phyloP scores from a whole-genome alignment of 2,113 vertebrate genomes.

The Tachysurus fulvidraco region DNA sequence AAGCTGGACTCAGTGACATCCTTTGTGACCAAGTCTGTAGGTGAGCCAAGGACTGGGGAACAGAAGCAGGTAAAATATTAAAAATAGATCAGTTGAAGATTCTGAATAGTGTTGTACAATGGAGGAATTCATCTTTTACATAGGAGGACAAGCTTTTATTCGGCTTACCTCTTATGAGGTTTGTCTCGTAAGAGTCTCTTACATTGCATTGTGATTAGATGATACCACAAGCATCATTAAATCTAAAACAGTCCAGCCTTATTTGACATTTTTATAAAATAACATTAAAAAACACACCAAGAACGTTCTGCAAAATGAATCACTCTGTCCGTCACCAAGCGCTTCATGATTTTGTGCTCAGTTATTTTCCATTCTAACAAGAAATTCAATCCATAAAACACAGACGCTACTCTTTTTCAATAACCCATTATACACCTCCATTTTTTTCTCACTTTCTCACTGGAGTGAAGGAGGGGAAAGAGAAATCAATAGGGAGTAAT shows the following conservation, averaged over 20 bases:
- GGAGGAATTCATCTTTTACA: not conserved
- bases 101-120: not conserved
- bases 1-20: slow-evolving; percentile 92
- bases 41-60: slow-evolving; percentile 85
- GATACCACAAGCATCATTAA: slow-evolving; percentile 27
- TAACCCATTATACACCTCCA: not conserved
- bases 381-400: slow-evolving; percentile 63
- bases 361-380: slow-evolving; percentile 69
- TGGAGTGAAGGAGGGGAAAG: slow-evolving; percentile 10
- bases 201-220: too few relatives aligned
- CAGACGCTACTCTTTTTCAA: slow-evolving; percentile 65
- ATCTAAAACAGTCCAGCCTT: slow-evolving; percentile 54
- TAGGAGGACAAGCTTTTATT: not conserved
- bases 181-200: too few relatives aligned
- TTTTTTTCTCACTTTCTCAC: slow-evolving; percentile 23
- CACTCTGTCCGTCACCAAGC: slow-evolving; percentile 54
- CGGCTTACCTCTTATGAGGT: not conserved
- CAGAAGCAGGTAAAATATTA: slow-evolving; percentile 26
- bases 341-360: slow-evolving; percentile 51
- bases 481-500: slow-evolving; percentile 34
- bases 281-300: slow-evolving; percentile 59
- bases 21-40: slow-evolving; percentile 84
- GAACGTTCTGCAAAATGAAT: slow-evolving; percentile 72
- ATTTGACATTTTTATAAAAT: slow-evolving; percentile 54
- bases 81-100: not conserved